A percentile compares a stretch with the other conserved stretches of the same genome.
phyloP scores from a whole-genome alignment of 2,113 vertebrate genomes.

The Toxotes jaculatrix region DNA sequence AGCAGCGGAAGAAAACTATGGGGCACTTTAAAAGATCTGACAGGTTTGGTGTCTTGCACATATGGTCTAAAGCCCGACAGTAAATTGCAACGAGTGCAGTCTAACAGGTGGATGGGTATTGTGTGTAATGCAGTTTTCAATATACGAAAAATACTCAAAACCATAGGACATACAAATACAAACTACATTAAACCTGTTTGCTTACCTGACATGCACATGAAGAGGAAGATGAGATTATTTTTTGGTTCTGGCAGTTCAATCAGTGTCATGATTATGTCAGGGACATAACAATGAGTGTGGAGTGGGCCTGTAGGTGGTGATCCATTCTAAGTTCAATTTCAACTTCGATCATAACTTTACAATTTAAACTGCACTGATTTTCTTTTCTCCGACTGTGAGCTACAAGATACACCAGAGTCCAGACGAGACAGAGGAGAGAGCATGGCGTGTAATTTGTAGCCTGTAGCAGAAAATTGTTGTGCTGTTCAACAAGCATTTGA shows the following conservation, averaged over 20 bases:
- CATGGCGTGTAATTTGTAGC: slow-evolving; percentile 60
- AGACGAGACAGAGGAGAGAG: not conserved
- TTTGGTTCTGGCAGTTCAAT: too few relatives aligned
- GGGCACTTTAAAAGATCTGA: slow-evolving; percentile 18
- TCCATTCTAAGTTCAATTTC: too few relatives aligned
- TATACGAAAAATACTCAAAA: too few relatives aligned
- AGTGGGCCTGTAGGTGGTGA: too few relatives aligned
- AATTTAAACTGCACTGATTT: not conserved
- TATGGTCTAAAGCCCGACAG: not conserved
- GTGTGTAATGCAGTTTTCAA: too few relatives aligned
- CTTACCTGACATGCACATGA: not conserved
- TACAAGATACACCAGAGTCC: not conserved
- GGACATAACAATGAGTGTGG: too few relatives aligned
- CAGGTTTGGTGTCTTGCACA: not conserved
- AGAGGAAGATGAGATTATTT: too few relatives aligned
- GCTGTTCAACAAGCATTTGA: slow-evolving; percentile 69
- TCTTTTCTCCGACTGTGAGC: not conserved
- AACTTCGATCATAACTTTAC: not conserved
- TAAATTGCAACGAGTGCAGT: not conserved
- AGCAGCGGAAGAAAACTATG: slow-evolving; percentile 49
- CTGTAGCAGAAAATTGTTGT: slow-evolving; percentile 63
- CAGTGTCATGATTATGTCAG: too few relatives aligned
- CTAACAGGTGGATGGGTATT: not conserved
- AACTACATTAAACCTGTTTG: not conserved
- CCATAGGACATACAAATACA: too few relatives aligned